Conservation (phyloP, 2,113 vertebrate genomes). For the Oryzias curvinotus region DNA sequence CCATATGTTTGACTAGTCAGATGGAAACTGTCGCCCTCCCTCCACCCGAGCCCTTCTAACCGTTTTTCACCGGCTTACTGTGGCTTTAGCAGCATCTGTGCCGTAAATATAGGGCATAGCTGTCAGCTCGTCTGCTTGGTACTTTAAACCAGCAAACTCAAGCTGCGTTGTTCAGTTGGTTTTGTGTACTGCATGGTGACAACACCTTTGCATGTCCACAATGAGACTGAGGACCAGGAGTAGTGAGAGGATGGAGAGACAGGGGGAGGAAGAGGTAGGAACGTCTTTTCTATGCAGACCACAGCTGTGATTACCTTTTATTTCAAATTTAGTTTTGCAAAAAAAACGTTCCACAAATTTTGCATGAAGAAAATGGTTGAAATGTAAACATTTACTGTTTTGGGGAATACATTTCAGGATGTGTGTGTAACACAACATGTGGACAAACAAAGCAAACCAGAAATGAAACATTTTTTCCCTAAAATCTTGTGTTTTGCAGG, state of each 20-base stretch:
- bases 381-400: too few species aligned
- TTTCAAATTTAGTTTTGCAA: not conserved
- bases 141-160: constrained; percentile 41
- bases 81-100: constrained; percentile 72
- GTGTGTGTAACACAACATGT: not conserved
- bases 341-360: too few species aligned
- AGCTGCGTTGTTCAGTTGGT: constrained; percentile 34
- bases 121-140: constrained; percentile 39
- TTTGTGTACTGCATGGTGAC: constrained; percentile 4
- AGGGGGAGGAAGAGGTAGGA: constrained; percentile 44
- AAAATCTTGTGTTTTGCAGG: constrained; percentile 67
- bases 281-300: not conserved
- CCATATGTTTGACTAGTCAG: constrained; percentile 54
- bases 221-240: constrained; percentile 50
- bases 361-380: too few species aligned
- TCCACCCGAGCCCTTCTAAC: constrained; percentile 42
- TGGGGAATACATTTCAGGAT: too few species aligned
- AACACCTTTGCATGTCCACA: constrained; percentile 15
- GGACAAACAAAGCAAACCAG: not conserved
- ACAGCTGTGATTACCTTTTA: not conserved
- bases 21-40: constrained; percentile 20
- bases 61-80: constrained; percentile 58
- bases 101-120: constrained; percentile 63
- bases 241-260: constrained; percentile 39
- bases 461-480: not conserved